Evolutionary conservation across 2,888 invertebrate species (phyloP).

Genomic region (Leptopterna dolabrata): DNA sequence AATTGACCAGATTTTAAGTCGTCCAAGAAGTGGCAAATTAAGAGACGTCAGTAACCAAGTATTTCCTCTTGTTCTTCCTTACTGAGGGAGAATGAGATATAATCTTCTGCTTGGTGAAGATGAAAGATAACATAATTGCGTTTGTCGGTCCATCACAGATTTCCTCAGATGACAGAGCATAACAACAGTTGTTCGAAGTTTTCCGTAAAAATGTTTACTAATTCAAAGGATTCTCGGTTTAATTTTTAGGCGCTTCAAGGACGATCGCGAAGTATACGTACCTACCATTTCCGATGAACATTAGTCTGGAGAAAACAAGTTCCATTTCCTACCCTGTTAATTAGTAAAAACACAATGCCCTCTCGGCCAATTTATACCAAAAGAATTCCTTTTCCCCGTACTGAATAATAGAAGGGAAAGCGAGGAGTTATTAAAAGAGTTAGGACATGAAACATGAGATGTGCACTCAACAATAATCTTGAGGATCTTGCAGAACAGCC

Average conservation of each 20-base stretch:
- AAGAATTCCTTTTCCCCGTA: neutral
- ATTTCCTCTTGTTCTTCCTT: too few species aligned
- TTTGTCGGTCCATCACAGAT: neutral
- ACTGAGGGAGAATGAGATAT: too few species aligned
- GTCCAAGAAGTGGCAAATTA: too few species aligned
- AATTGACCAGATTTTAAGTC: too few species aligned
- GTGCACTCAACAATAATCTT: conserved; percentile 5
- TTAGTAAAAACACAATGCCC: conserved; percentile 11
- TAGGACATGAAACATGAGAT: conserved; percentile 27
- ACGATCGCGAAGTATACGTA: neutral
- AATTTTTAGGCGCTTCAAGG: neutral
- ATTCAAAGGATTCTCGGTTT: neutral
- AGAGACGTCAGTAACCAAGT: too few species aligned
- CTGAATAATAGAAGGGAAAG: conserved; percentile 7
- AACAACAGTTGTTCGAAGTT: neutral
- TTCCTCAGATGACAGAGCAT: neutral
- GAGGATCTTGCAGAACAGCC: neutral
- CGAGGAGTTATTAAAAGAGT: conserved; percentile 17
- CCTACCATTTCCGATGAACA: neutral
- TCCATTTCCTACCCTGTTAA: neutral
- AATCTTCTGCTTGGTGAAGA: too few species aligned
- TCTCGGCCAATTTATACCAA: neutral
- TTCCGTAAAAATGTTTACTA: neutral
- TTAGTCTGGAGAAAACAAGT: conserved; percentile 1
- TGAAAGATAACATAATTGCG: neutral